Evolutionary conservation across 2,888 invertebrate species (phyloP).

Genomic region (Agriopis leucophaearia): DNA sequence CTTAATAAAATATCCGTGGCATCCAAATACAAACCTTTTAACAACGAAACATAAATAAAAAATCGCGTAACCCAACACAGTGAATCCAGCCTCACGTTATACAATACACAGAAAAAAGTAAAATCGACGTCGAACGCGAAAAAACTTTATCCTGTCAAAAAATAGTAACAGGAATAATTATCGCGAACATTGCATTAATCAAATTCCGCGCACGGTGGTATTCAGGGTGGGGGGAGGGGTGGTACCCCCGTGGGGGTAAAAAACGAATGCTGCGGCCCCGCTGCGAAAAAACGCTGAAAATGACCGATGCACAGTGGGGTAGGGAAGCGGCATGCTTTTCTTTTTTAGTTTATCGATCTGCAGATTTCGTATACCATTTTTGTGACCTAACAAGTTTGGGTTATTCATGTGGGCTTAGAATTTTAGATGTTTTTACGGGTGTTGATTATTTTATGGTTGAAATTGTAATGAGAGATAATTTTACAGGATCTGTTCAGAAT

Average conservation of each 20-base stretch:
- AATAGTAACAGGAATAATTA: conserved; percentile 86
- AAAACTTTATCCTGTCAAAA: conserved; percentile 83
- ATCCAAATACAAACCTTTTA: conserved; percentile 23
- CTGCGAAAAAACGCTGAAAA: conserved; percentile 82
- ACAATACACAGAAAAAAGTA: conserved; percentile 46
- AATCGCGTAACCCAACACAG: conserved; percentile 31
- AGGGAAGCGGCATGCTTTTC: conserved; percentile 47
- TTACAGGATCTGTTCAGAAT: not conserved
- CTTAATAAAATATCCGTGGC: conserved; percentile 11
- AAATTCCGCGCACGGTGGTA: conserved; percentile 84
- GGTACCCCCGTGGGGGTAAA: conserved; percentile 59
- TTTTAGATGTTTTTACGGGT: conserved; percentile 9
- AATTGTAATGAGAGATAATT: not conserved
- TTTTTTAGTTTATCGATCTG: conserved; percentile 54
- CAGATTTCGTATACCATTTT: conserved; percentile 42
- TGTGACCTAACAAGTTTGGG: conserved; percentile 44
- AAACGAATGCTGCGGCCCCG: conserved; percentile 81
- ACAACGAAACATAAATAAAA: conserved; percentile 17
- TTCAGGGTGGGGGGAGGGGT: conserved; percentile 60
- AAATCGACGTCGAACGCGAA: conserved; percentile 65
- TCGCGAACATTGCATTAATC: conserved; percentile 86
- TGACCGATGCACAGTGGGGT: conserved; percentile 55
- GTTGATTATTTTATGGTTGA: conserved; percentile 3
- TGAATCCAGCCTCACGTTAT: conserved; percentile 40
- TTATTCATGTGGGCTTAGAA: conserved; percentile 21